Percentiles rank a stretch among this genome's conserved stretches.
phyloP scores from a whole-genome alignment of 2,113 vertebrate genomes.

The Bubo blakistoni region DNA sequence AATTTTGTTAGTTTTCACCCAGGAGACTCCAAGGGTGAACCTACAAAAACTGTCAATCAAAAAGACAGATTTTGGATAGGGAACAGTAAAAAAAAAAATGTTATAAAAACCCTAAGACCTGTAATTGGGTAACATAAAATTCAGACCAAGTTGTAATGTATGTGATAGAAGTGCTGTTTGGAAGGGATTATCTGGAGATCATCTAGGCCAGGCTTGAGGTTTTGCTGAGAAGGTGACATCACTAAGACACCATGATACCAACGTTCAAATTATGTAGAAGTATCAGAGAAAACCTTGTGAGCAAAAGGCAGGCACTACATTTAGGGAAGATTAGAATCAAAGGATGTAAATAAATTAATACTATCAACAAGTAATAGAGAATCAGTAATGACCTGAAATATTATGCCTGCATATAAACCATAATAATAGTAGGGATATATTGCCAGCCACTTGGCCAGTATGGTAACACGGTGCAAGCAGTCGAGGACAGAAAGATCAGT shows the following conservation, averaged over 20 bases:
- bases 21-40: background rate
- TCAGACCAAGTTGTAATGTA: background rate
- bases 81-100: background rate
- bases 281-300: background rate
- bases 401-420: background rate
- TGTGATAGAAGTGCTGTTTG: background rate
- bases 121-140: background rate
- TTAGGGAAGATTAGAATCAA: background rate
- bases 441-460: background rate
- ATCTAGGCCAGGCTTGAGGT: background rate
- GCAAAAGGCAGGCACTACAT: background rate
- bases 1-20: background rate
- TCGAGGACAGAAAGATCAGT: background rate
- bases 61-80: background rate
- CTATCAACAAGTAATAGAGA: background rate
- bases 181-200: background rate
- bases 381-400: background rate
- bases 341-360: background rate
- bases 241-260: background rate
- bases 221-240: background rate
- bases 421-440: background rate
- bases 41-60: background rate
- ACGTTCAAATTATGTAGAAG: background rate
- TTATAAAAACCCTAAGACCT: background rate
- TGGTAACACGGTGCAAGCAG: background rate